Conservation (phyloP, 2,113 vertebrate genomes). For the Lipophrys pholis region DNA sequence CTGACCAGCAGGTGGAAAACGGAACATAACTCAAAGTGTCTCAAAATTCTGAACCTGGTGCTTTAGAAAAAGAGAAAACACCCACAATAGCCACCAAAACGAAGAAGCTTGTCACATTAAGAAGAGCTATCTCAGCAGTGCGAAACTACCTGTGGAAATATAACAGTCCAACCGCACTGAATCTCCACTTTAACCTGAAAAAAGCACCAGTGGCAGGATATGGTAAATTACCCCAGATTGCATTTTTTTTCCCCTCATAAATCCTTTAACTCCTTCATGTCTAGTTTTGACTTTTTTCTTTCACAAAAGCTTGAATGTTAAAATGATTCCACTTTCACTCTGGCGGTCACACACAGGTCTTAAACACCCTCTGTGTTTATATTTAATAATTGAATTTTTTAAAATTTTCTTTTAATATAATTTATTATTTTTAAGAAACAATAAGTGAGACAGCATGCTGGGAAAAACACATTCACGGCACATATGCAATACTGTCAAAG, state of each 20-base stretch:
- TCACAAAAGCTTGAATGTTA: too few species aligned
- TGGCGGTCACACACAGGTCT: too few species aligned
- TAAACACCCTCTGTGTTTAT: too few species aligned
- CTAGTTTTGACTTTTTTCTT: too few species aligned
- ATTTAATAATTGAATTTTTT: too few species aligned
- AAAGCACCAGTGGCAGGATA: constrained; percentile 43
- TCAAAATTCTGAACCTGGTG: background rate
- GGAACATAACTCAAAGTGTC: too few species aligned
- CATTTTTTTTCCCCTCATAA: constrained; percentile 8
- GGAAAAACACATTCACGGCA: too few species aligned
- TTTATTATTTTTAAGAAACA: too few species aligned
- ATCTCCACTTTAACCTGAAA: constrained; percentile 53
- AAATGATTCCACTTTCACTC: background rate
- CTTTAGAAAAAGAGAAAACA: constrained; percentile 52
- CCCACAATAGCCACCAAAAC: constrained; percentile 73
- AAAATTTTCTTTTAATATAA: too few species aligned
- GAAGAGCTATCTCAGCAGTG: constrained; percentile 58
- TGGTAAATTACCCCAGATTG: constrained; percentile 1
- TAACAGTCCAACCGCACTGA: constrained; percentile 56
- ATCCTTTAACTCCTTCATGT: background rate
- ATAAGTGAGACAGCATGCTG: too few species aligned
- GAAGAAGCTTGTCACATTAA: constrained; percentile 51
- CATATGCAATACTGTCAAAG: too few species aligned
- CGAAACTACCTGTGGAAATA: constrained; percentile 22
- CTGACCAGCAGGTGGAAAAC: too few species aligned